Conservation (phyloP, 2,797 vertebrate genomes). For the Scarus forsteni region DNA sequence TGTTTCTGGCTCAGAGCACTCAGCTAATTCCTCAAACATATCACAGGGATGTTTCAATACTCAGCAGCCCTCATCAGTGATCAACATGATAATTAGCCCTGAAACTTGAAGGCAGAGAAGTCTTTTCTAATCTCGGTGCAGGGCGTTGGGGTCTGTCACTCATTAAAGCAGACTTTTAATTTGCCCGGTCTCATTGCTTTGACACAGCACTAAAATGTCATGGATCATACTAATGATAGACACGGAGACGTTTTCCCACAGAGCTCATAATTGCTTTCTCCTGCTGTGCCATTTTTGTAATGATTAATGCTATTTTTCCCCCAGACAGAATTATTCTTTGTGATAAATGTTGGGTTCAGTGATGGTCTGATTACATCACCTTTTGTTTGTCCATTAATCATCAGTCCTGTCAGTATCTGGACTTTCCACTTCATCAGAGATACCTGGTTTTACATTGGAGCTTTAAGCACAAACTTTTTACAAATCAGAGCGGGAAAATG, state of each 20-base stretch:
- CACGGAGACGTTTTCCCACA: conserved; percentile 44
- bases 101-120: conserved; percentile 42
- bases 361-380: conserved; percentile 5
- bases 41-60: conserved; percentile 17
- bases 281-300: conserved; percentile 56
- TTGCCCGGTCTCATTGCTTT: conserved; percentile 54
- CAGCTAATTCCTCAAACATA: conserved; percentile 30
- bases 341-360: conserved; percentile 17
- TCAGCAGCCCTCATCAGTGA: conserved; percentile 42
- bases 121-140: conserved; percentile 54
- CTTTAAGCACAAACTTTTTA: background rate
- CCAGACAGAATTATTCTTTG: conserved; percentile 5
- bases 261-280: conserved; percentile 61
- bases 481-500: conserved; percentile 6
- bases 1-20: conserved; percentile 7
- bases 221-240: conserved; percentile 62
- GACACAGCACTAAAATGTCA: conserved; percentile 62
- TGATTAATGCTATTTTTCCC: conserved; percentile 37
- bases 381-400: conserved; percentile 35
- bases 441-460: background rate
- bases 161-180: conserved; percentile 60
- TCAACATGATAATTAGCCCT: conserved; percentile 60
- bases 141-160: conserved; percentile 53
- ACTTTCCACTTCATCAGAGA: background rate
- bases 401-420: background rate